Evolutionary conservation across 23 tunicate species (phyloP).

Genomic region (Styela clava): DNA sequence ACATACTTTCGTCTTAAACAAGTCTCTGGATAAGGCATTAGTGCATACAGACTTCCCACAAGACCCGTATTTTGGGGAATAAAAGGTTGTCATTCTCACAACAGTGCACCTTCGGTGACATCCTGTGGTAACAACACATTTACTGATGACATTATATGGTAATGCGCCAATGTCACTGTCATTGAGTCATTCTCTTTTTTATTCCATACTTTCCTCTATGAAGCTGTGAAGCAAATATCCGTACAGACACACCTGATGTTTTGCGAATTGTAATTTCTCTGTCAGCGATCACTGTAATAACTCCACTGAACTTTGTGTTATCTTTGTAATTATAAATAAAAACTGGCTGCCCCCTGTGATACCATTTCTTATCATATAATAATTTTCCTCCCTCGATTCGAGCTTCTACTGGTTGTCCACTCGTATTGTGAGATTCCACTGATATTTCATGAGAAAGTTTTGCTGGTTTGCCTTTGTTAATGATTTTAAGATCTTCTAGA

Average conservation of each 20-base stretch:
- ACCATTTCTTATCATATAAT: constrained; percentile 79
- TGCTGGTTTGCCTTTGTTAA: constrained; percentile 64
- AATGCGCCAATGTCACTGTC: no score
- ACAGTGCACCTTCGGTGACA: no score
- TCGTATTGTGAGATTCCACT: constrained; percentile 1
- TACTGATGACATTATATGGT: no score
- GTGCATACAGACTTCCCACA: no score
- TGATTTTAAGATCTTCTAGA: constrained; percentile 63
- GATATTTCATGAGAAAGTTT: constrained; percentile 8
- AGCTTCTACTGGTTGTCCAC: constrained; percentile 50
- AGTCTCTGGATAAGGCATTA: no score
- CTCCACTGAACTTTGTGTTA: constrained; percentile 49
- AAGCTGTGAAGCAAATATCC: constrained; percentile 66
- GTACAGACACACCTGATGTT: constrained; percentile 37
- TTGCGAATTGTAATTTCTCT: constrained; percentile 70
- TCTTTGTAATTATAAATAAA: constrained; percentile 58
- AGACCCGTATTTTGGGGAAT: no score
- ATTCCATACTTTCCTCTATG: constrained; percentile 78
- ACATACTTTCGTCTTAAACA: no score
- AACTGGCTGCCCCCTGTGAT: constrained; percentile 77
- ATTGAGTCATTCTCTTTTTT: no score
- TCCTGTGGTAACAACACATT: no score
- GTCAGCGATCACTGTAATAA: constrained; percentile 57
- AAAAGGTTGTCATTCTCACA: no score
- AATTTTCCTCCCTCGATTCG: constrained; percentile 69